Base-by-base conservation (phyloP, 2,888 invertebrate genomes). In the Ophion slaviceki region DNA sequence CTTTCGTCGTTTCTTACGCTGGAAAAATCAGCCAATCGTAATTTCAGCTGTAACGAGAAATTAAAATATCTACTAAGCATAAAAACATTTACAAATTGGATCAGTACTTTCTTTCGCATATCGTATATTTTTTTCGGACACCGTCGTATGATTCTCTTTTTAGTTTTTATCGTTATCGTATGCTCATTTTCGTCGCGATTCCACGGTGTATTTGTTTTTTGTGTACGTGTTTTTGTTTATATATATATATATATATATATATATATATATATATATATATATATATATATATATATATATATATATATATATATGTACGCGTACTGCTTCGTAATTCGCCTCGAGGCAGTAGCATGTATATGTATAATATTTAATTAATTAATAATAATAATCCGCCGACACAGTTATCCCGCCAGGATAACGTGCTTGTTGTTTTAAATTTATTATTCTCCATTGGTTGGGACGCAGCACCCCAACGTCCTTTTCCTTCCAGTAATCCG, bases 81-180 rank as follows among this genome's bases (percentile, higher is more conserved):
- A 67, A 78, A 47, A 72, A 82, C 11, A 62, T 77, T 66, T 71
- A 75, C 67, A 74, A 86, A 77, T 80, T 28, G 47, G 71, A 64
- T 77, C 76, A 83, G 87, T 90, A 87, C 87, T 90, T 92, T 89
- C 89, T 91, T 91, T 91, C 91, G 92, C 91, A 92, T 92, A 91
- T 92, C 91, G 92, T 92, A 92, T 92, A 92, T 93, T 91, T 92
- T 53, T 89, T 86, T 92, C 92, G 92, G 90, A 92, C 92, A 92
- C 89, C 91, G 82, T 86, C 82, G 77, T 74, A 82, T 80, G 82
- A 86, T 84, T 72, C 71, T 82, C 91, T 92, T 20, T 72, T 72
- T 17, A 77, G 72, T 80, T 86, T 80, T 83, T 80, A 83, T 86
- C 80, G 77, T 83, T 62, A 86, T 82, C 76, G 82, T 82, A 78